These are phyloP conservation scores for Fundulus diaphanus DNA, from an alignment of 2,797 vertebrate species.

Conservation along the genomic window DNA sequence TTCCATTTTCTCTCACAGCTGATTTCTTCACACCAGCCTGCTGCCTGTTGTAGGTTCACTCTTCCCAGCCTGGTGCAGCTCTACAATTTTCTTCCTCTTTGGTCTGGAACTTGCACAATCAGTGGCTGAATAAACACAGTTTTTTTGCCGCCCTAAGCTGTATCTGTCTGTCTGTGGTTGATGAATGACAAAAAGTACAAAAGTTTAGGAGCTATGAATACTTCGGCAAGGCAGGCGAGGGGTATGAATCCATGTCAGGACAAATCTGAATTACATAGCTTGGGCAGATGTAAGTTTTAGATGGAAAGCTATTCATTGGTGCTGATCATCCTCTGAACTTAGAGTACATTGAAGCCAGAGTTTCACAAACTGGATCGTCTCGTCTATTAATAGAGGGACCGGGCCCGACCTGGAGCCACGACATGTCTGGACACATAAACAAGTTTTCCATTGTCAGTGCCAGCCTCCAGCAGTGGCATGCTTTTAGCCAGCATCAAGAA, in stretches of 20 bases:
- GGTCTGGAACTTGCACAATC: too few species aligned
- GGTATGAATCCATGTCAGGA: background rate
- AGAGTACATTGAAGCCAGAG: background rate
- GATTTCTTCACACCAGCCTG: too few species aligned
- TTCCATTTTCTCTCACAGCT: too few species aligned
- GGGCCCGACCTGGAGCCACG: background rate
- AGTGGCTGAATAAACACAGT: too few species aligned
- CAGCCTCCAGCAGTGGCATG: slow-evolving; percentile 8
- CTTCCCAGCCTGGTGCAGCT: too few species aligned
- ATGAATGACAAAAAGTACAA: background rate
- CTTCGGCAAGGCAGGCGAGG: background rate
- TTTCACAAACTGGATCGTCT: slow-evolving; percentile 18
- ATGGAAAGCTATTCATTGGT: background rate
- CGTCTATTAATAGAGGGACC: slow-evolving; percentile 38
- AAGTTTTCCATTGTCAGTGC: slow-evolving; percentile 16
- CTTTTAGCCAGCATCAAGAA: background rate
- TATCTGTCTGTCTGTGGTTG: background rate
- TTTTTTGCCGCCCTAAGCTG: too few species aligned
- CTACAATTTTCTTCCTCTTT: too few species aligned
- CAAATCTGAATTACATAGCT: background rate
- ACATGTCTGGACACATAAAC: slow-evolving; percentile 33
- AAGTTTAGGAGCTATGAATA: background rate
- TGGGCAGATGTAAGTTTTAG: background rate
- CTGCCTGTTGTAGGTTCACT: too few species aligned
- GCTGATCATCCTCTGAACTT: slow-evolving; percentile 10